Conservation (phyloP, 2,797 vertebrate genomes). For the Coregonus sp. region DNA sequence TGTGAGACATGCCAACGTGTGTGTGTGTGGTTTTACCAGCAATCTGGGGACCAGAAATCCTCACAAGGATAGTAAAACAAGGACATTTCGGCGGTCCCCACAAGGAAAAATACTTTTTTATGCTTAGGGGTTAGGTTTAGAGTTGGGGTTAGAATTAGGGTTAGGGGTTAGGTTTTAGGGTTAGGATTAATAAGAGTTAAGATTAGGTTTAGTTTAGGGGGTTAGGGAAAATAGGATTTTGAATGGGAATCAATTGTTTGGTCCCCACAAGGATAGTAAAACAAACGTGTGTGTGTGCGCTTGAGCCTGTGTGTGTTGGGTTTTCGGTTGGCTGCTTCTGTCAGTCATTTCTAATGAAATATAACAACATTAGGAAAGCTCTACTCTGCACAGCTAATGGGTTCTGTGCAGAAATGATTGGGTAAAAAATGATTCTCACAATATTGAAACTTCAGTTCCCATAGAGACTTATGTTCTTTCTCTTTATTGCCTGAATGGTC, state of each 20-base stretch:
- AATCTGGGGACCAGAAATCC: no score
- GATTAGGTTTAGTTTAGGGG: no score
- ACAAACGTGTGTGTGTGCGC: constrained; percentile 3
- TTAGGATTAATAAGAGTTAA: no score
- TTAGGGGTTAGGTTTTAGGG: no score
- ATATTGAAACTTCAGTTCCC: constrained; percentile 19
- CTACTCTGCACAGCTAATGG: not conserved
- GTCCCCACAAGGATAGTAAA: no score
- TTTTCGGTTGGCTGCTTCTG: constrained; percentile 6
- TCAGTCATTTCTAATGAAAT: not conserved
- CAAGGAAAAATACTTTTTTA: no score
- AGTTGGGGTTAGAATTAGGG: no score
- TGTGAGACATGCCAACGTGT: constrained; percentile 71
- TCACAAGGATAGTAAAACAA: no score
- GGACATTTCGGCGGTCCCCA: no score
- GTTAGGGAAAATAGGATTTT: no score
- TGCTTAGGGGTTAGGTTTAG: no score
- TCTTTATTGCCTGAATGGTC: constrained; percentile 26
- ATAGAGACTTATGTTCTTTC: constrained; percentile 44
- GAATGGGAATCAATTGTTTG: no score
- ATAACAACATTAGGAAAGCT: constrained; percentile 7
- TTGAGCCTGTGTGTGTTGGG: constrained; percentile 1
- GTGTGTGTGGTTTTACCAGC: not conserved
- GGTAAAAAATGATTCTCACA: constrained; percentile 32
- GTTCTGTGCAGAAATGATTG: constrained; percentile 17